Percentiles rank a stretch among this genome's conserved stretches.
Evolutionary conservation across 2,113 vertebrate species (phyloP).

Genomic region (Lophius piscatorius): DNA sequence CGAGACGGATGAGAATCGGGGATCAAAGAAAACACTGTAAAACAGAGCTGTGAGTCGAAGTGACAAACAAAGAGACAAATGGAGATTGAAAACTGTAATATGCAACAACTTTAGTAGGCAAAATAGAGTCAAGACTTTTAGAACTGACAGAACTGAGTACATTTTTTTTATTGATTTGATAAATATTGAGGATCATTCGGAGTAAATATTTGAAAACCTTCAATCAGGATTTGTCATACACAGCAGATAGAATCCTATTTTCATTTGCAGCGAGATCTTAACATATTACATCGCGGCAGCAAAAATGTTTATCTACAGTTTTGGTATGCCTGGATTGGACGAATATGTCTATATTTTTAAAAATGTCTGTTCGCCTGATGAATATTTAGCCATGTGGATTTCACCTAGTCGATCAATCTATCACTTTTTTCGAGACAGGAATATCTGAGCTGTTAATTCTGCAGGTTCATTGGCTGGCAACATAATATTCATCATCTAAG

Average conservation of each 20-base stretch:
- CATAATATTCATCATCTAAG: no score
- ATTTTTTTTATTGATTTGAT: no score
- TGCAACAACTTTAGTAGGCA: no score
- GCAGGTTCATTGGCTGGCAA: no score
- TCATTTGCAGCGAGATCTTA: no score
- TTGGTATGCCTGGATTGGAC: not conserved
- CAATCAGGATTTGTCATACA: no score
- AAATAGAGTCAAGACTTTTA: no score
- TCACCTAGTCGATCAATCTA: not conserved
- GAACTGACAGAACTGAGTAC: no score
- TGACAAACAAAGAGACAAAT: conserved; percentile 11
- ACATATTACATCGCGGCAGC: conserved; percentile 4
- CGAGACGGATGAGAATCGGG: conserved; percentile 22
- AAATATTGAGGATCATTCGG: no score
- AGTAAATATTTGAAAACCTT: no score
- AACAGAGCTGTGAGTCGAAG: conserved; percentile 12
- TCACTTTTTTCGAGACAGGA: not conserved
- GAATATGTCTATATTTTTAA: not conserved
- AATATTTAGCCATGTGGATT: not conserved
- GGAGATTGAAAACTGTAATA: no score
- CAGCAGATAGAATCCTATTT: conserved; percentile 2
- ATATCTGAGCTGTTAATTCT: not conserved
- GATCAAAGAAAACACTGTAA: conserved; percentile 32
- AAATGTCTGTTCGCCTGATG: not conserved
- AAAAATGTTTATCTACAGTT: not conserved